Base-by-base conservation (phyloP, 2,888 invertebrate species). In the Microplitis manilae region DNA sequence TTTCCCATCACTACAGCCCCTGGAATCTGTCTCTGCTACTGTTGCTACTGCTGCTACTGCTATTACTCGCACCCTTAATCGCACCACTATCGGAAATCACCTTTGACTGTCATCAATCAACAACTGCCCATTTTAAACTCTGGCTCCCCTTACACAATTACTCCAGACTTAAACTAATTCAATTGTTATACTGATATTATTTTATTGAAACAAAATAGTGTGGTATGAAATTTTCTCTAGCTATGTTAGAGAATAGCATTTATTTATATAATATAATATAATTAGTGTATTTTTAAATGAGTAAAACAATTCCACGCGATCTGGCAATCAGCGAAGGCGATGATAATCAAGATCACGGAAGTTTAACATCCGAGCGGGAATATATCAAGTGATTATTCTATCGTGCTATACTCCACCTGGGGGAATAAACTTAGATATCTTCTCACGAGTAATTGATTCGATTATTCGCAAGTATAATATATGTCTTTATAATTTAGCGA, bases 61-160 rank as follows among this genome's bases (percentile, higher is more conserved):
- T 69, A 68, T 62, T 61, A 17, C 41, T 38, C 41, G 20, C 15
- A 73, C 62, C 59, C 78, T 80, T 77, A 73, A 79, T 81, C 73
- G 77, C 75, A 77, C 64, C 73, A 59, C 69, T 75, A 77, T 79
- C 79, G 77, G 76, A 77, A 81, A 79, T 80, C 76, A 75, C 79
- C 75, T 73, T 68, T 20, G 41, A 41, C 64, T 73, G 65, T 65
- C 73, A 73, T 73, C 62, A 73, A 77, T 79, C 77, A 68, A 50
- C 65, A 61, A 50, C 73, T 15, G 6, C 20, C 64, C 73, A 4
- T 30, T 30, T 30, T 30, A 30, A 30, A 30, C 30, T 30, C 30
- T 64, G 73, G 73, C 62, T 60, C 62, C 40, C 77, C 77, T 73
- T 65, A 30, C 13, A 6, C 13, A 7, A 62, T 62, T 62, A 62